Evolutionary conservation across 2,113 vertebrate species (phyloP), one percentile per base, ranked within the genome.

Genomic region (Ammodytes dubius): DNA sequence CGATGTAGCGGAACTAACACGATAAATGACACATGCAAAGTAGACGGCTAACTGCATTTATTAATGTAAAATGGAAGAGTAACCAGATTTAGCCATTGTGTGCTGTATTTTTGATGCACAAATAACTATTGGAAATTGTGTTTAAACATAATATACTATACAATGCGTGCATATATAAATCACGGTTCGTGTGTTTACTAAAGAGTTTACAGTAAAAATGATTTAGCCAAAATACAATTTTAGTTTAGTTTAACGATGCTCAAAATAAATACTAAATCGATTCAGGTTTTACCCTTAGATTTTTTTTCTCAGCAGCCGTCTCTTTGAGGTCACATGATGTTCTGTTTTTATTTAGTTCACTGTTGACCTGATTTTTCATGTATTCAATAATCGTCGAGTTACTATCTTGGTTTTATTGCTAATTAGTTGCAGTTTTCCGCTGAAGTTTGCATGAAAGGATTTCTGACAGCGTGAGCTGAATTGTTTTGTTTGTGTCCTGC

Each of bases 401-500:
- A 10, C 57, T 39, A 3, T 19, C 15, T 15, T 15, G 17, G n/a
- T 53, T 8, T 53, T 49, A 12, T 58, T 19, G 7, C 1, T 43
- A 9, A 13, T 68, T 42, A 58, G 59, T 72, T 6, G 19, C 43
- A 49, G 42, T 13, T 42, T 49, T 35, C n/a, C 12, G 59, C 50
- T 59, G 74, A 88, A 92, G 84, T 94, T 86, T 68, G 45, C 79
- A 45, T 79, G 63, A 87, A 87, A 75, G 87, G 52, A 56, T 89
- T 82, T 78, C 74, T 87, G 84, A 80, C 87, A 89, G 84, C 90
- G 59, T 92, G 93, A 94, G 86, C 74, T 76, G 86, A 91, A 94
- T 86, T 95, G 93, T 96, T 96, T 95, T 84, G 93, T 94, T 95
- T 81, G 93, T 88, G 79, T 95, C 95, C 91, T 96, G 95, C 94